Base-by-base conservation (phyloP, 2,888 invertebrate species). In the Horisme vitalbata region DNA sequence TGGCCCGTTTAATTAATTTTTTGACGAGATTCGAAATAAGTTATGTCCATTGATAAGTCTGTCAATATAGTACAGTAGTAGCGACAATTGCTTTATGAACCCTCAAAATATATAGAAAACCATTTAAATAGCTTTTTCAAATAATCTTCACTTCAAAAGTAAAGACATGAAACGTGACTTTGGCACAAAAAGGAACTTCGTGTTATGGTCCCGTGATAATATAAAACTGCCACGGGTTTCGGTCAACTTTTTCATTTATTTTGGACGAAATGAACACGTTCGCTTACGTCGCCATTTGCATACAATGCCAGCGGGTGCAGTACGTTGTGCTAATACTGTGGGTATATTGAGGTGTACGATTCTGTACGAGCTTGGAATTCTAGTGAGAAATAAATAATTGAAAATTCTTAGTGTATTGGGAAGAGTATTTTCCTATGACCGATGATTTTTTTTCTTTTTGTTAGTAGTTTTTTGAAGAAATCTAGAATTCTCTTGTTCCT, bases 271-370 rank as follows among this genome's bases (percentile, higher is more conserved):
- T 80, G 79, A 77, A 86, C 87, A 88, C 81, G 86, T 83, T 69
- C 69, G 57, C 31, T 43, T 45, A 56, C n/a, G n/a, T n/a, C n/a
- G n/a, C n/a, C n/a, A 86, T 88, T 88, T 82, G 88, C 88, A 88
- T 88, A 88, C 88, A 89, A 89, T 89, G 79, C 75, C 48, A 32
- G 41, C 62, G 72, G 78, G 83, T 83, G 85, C 85, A 83, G 83
- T 85, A 85, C 83, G 85, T 74, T 62, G 61, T 65, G 76, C 81
- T 80, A 82, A 83, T 79, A 71, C 68, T 58, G 44, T 30, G 45
- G 52, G 48, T 49, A 53, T 49, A 53, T 27, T 30, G 38, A 48
- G 36, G 28, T 44, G 41, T 41, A 52, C 47, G 49, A 27, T 26
- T 39, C n/a, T 20, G 4, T 3, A 21, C 34, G 5, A 7, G 12